phyloP scores from a whole-genome alignment of 1,140 invertebrate species.

The Drosophila tropicalis region DNA sequence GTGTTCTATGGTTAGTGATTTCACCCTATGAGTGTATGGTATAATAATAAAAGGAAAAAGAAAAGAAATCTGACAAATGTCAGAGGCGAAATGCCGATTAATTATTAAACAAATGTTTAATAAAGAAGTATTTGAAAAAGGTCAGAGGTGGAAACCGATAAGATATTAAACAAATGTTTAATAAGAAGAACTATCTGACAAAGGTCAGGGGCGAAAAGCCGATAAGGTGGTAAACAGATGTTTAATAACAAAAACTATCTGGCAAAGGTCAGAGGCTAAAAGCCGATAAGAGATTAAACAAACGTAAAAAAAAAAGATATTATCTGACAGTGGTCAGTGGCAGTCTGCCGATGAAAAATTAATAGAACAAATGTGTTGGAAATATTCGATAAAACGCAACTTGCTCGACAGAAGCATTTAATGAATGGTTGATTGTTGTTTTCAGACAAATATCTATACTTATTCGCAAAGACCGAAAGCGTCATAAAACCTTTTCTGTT shows the following conservation, averaged over 20 bases:
- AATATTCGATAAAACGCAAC: too few relatives aligned
- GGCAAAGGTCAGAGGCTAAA: neutral
- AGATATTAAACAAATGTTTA: neutral
- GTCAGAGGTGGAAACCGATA: neutral
- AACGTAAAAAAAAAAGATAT: neutral
- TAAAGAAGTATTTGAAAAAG: neutral
- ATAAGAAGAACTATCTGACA: neutral
- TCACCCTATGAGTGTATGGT: too few relatives aligned
- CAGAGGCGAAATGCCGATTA: neutral
- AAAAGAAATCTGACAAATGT: neutral
- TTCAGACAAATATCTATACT: too few relatives aligned
- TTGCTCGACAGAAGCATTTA: too few relatives aligned
- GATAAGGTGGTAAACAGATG: too few relatives aligned
- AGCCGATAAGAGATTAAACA: neutral
- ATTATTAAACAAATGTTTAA: neutral
- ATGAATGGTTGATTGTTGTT: too few relatives aligned
- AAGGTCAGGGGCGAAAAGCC: neutral
- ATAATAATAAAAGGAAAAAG: neutral
- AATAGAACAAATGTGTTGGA: neutral
- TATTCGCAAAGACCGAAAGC: too few relatives aligned
- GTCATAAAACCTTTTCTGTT: neutral
- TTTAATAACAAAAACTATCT: neutral
- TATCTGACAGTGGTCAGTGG: slow-evolving; percentile 1
- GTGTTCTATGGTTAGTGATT: too few relatives aligned
- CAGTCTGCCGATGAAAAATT: slow-evolving; percentile 3